Evolutionary conservation across 2,113 vertebrate species (phyloP).

Genomic region (Numenius arquata): DNA sequence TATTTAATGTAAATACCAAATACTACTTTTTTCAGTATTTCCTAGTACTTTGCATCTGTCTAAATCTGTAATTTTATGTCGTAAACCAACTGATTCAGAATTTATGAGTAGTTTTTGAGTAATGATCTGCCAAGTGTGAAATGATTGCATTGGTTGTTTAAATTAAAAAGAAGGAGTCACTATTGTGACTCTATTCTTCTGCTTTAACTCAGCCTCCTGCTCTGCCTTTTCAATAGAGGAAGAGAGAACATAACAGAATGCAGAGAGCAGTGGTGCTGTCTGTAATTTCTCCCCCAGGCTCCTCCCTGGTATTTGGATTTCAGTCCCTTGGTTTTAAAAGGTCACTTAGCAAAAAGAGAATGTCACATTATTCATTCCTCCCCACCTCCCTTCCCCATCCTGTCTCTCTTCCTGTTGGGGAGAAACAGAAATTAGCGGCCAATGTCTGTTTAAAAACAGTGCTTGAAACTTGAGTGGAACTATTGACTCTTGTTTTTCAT

Average conservation of each 20-base stretch:
- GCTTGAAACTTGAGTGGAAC: not conserved
- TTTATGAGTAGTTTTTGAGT: conserved; percentile 53
- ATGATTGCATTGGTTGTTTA: conserved; percentile 3
- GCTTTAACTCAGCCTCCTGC: conserved; percentile 7
- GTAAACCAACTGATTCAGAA: conserved; percentile 47
- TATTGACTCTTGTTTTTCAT: not conserved
- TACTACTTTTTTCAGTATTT: conserved; percentile 5
- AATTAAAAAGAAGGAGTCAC: not conserved
- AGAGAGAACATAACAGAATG: not conserved
- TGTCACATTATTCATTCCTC: not conserved
- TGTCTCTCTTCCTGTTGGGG: not conserved
- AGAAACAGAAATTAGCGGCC: not conserved
- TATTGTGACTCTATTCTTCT: not conserved
- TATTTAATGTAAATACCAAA: conserved; percentile 18
- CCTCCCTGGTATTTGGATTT: conserved; percentile 31
- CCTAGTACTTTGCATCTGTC: conserved; percentile 29
- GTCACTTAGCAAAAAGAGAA: conserved; percentile 25
- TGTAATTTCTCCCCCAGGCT: conserved; percentile 8
- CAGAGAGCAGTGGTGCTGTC: not conserved
- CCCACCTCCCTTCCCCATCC: not conserved
- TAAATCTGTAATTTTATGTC: conserved; percentile 23
- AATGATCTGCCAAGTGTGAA: conserved; percentile 58
- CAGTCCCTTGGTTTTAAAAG: conserved; percentile 38
- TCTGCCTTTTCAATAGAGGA: not conserved
- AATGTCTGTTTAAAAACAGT: not conserved